A percentile compares a stretch with the other conserved stretches of the same genome.
These are phyloP conservation scores for Epinephelus lanceolatus DNA, from an alignment of 2,113 vertebrate species.

Conservation along the genomic window DNA sequence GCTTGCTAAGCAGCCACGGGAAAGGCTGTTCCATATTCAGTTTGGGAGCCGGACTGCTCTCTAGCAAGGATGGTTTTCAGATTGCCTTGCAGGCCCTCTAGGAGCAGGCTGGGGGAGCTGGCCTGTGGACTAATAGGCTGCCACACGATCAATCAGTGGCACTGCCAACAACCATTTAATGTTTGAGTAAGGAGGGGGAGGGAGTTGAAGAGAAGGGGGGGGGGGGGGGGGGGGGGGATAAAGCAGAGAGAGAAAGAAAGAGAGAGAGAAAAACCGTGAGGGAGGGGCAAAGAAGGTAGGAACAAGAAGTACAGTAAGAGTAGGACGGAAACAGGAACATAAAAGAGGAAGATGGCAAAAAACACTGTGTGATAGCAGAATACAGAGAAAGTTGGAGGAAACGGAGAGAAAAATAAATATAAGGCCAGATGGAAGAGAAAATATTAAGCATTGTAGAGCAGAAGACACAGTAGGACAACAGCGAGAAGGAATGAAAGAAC, in stretches of 20 bases:
- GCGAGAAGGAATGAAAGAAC: not conserved
- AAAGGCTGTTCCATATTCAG: conserved; percentile 35
- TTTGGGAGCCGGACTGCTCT: not conserved
- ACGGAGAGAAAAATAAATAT: not conserved
- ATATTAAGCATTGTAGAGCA: too few species aligned
- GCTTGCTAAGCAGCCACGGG: conserved; percentile 24
- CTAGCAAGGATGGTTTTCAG: conserved; percentile 36
- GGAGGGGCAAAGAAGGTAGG: not conserved
- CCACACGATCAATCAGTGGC: conserved; percentile 51
- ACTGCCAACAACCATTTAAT: conserved; percentile 50
- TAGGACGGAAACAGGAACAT: not conserved
- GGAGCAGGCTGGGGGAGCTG: conserved; percentile 22
- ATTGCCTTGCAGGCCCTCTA: conserved; percentile 37
- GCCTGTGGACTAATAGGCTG: conserved; percentile 51
- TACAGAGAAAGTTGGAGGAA: not conserved
- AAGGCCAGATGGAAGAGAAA: not conserved
- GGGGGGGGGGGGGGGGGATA: not conserved
- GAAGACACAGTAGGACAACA: not conserved
- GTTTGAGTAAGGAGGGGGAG: conserved; percentile 25
- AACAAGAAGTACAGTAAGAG: not conserved
- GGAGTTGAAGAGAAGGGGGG: not conserved
- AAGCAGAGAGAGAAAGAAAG: not conserved
- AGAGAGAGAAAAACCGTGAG: not conserved
- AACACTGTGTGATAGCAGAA: not conserved
- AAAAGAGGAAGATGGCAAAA: not conserved